These are phyloP conservation scores for Buteo buteo DNA, from an alignment of 2,113 vertebrate species.

Conservation along the genomic window DNA sequence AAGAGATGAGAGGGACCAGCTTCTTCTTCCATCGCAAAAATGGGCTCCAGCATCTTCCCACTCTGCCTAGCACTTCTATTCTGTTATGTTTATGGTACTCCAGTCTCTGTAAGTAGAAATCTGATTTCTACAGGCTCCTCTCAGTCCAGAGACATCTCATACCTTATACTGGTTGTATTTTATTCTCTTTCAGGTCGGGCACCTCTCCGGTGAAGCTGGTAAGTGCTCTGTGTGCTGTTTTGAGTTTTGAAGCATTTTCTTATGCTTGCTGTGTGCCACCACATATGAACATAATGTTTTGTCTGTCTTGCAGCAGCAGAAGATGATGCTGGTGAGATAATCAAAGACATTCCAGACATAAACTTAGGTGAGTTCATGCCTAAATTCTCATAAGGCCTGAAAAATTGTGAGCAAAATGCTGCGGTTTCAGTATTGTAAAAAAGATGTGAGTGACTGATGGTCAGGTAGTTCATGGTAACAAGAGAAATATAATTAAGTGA, in stretches of 20 bases:
- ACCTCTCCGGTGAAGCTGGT: conserved; percentile 28
- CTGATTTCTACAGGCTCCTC: not conserved
- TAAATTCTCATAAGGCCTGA: not conserved
- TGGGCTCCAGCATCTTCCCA: not conserved
- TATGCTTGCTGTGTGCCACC: not conserved
- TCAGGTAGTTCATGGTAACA: not conserved
- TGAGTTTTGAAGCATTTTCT: not conserved
- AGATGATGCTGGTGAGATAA: not conserved
- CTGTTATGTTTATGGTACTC: not conserved
- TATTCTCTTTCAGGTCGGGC: conserved; percentile 55
- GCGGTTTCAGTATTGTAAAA: not conserved
- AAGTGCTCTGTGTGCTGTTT: conserved; percentile 7
- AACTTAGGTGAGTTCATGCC: conserved; percentile 68
- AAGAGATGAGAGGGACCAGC: not conserved
- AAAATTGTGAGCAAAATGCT: not conserved
- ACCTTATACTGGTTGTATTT: not conserved
- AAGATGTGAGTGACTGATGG: not conserved
- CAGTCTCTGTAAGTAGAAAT: conserved; percentile 33
- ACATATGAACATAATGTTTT: not conserved
- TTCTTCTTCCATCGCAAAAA: not conserved
- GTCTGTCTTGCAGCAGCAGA: not conserved
- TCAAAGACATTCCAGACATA: conserved; percentile 71
- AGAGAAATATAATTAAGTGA: not conserved
- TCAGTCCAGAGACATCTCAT: not conserved
- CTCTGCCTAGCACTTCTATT: not conserved